These are phyloP conservation scores for Conger conger DNA, from an alignment of 2,113 vertebrate species.

Conservation along the genomic window DNA sequence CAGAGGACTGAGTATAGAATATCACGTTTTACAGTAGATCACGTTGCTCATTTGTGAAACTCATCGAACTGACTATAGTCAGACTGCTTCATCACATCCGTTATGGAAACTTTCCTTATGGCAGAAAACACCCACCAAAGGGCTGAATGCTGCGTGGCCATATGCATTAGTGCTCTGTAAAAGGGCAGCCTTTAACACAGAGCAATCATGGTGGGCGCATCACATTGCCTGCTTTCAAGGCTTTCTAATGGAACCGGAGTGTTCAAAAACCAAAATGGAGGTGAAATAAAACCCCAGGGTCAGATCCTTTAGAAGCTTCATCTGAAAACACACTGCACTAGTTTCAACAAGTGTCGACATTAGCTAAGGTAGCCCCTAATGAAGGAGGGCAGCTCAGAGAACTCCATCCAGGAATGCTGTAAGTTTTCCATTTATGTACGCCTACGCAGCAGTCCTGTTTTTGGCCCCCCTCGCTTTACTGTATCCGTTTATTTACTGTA, in stretches of 20 bases:
- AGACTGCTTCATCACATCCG: not conserved
- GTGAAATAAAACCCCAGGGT: not conserved
- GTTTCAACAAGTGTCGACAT: too few relatives aligned
- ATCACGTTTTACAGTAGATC: too few relatives aligned
- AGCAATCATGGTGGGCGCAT: not conserved
- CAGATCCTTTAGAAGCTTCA: too few relatives aligned
- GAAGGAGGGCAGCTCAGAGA: too few relatives aligned
- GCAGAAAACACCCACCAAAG: not conserved
- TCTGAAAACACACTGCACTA: too few relatives aligned
- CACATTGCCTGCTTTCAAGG: not conserved
- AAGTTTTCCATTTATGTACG: too few relatives aligned
- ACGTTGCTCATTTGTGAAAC: not conserved
- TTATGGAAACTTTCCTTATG: not conserved
- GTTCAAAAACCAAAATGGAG: not conserved
- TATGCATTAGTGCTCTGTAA: not conserved
- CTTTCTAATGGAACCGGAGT: not conserved
- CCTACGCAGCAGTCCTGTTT: too few relatives aligned
- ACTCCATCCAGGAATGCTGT: too few relatives aligned
- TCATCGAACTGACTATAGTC: not conserved
- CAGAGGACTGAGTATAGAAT: not conserved
- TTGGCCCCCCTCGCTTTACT: too few relatives aligned
- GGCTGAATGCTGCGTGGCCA: not conserved
- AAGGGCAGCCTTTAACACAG: not conserved
- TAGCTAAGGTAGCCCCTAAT: too few relatives aligned
- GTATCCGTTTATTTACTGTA: too few relatives aligned